Evolutionary conservation across 1,140 invertebrate species (phyloP), one percentile per base, ranked within the genome.

Genomic region (Drosophila littoralis): DNA sequence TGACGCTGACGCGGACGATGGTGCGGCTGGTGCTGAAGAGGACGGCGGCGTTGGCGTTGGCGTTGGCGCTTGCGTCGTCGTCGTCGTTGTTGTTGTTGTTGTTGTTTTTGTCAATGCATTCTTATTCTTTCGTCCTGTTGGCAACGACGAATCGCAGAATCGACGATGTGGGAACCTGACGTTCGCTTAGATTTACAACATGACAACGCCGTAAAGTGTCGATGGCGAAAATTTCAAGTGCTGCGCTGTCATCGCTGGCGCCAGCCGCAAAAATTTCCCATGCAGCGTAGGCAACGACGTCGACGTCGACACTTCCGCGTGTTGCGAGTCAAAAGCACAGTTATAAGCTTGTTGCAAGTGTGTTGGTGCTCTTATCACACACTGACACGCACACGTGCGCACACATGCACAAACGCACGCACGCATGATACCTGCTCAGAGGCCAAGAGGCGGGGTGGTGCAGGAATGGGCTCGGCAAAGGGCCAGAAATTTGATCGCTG

Each of bases 221-320:
- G 35, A 17, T 35, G 48, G 42, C 64, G 22, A 51, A 79, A 40
- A 46, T 45, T 67, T 55, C 36, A 52, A 81, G 64, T 72, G 61
- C 40, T 52, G 57, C 63, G 36, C 15, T 40, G 43, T 43, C 67
- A 45, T 46, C 59, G 36, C 15, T 68, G 71, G 75, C 72, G 66
- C 71, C 54, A 75, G 38, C 43, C 35, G 59, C 54, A 46, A 58
- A 70, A 75, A 59, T 76, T 79, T 82, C 78, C 66, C 77, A 74
- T 79, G 63, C 58, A 50, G 48, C 13, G 28, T 13, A 42, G 48
- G 17, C 15, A 36, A 64, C 52, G 58, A 54, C 61, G 22, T 28
- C 22, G 32, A 12, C 46, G 13, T 12, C 42, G 43, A 38, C 38
- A 52, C 66, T 88, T 88, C 79, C 83, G 83, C 79, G 79, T 79